Conservation (phyloP, 2,797 vertebrate species). For the Fundulus diaphanus region DNA sequence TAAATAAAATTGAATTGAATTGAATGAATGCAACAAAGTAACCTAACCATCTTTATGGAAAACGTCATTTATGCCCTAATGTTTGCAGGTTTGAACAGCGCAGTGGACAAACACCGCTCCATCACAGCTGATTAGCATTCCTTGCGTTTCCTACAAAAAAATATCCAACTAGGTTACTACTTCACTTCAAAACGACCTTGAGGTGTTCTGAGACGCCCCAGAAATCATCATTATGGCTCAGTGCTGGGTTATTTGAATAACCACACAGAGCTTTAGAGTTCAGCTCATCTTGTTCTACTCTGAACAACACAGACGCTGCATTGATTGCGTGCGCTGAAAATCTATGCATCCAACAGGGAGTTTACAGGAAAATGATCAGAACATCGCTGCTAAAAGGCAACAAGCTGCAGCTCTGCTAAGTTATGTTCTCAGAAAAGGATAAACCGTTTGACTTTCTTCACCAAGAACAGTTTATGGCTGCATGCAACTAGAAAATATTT, state of each 20-base stretch:
- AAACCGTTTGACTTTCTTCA: constrained; percentile 20
- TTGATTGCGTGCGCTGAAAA: constrained; percentile 39
- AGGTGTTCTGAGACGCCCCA: constrained; percentile 2
- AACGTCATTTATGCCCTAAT: constrained; percentile 24
- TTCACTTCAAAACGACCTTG: constrained; percentile 16
- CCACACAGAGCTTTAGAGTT: not conserved
- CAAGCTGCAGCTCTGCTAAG: constrained; percentile 30
- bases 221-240: constrained; percentile 8
- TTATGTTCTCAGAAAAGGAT: constrained; percentile 24
- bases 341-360: constrained; percentile 25
- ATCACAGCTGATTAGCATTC: constrained; percentile 25
- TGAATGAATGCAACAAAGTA: not conserved
- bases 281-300: constrained; percentile 32
- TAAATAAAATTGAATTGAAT: no score
- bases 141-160: constrained; percentile 16
- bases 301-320: constrained; percentile 19
- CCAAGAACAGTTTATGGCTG: not conserved
- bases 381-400: constrained; percentile 21
- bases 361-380: constrained; percentile 17
- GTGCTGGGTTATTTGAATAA: constrained; percentile 21
- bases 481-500: not conserved
- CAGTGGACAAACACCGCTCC: constrained; percentile 18
- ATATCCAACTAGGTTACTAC: constrained; percentile 17
- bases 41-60: constrained; percentile 29
- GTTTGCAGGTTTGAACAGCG: not conserved